Base-by-base conservation (phyloP, 2,797 vertebrate species). In the Peromyscus aztecus region DNA sequence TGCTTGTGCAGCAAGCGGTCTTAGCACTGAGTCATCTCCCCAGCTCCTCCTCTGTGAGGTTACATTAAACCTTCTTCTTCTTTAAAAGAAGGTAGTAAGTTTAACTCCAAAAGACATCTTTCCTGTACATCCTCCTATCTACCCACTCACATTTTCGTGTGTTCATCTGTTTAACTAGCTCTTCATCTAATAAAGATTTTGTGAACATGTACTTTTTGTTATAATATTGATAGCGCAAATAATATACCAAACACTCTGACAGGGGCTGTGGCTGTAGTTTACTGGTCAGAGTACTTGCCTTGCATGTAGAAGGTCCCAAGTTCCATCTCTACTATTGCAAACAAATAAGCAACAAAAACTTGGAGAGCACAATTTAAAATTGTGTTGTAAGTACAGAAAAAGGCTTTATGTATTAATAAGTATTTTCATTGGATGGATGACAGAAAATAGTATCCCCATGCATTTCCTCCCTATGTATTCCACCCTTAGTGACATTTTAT, bases 401-500 rank as follows among this genome's bases (percentile, higher is more conserved):
- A 71, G 16, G 14, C 17, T 24, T 27, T 59, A 43, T 43, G 37
- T 31, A 63, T 43, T 63, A 83, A 43, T 43, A 52, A n/a, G 31
- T 67, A 69, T 24, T n/a, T 49, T 91, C 73, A 43, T 4, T 94
- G 52, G n/a, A 75, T 77, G 77, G 59, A 1, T 49, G 55, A 77
- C 27, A 90, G 67, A 83, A 21, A 92, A 90, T 3, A 63, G 55
- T 23, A 24, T n/a, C 52, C n/a, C 37, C 59, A 29, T 24, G 19
- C 17, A 29, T 90, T 67, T 73, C 83, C 43, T 95, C 46, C 65
- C 65, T 46, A 63, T 29, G 78, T 67, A 71, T 61, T 65, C 46
- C 82, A 85, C 55, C 37, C 65, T 57, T 63, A 65, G 57, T 77
- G 49, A 73, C 76, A 94, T 82, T 89, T 93, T 82, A 78, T 73